Base-by-base conservation (phyloP, 2,113 vertebrate species). In the Pao palembangensis region DNA sequence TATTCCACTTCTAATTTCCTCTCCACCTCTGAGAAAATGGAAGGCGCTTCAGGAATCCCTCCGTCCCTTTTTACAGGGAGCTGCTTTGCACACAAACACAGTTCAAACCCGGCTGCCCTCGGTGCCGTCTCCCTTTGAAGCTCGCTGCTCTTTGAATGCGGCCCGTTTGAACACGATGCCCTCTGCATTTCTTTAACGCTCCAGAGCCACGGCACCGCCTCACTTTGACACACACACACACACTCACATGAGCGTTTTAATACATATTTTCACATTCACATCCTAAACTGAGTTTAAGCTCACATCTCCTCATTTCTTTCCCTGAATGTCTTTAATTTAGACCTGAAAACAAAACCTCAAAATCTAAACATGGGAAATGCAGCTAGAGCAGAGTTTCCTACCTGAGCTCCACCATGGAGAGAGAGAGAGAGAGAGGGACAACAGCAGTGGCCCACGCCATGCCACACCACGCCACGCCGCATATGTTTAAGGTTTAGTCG, bases 21-120 rank as follows among this genome's bases (percentile, higher is more conserved):
- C 70, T 63, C 53, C 55, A 57, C 61, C 61, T 75, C 59, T 23
- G 73, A 60, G 59, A 68, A 80, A 76, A 25, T 55, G n/a, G 58
- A 80, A 69, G 58, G 64, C 67, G 73, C 82, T 86, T 80, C 79
- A 87, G 85, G 77, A 87, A 81, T 82, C 64, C 57, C 57, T 76
- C 70, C 62, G 47, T 65, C 6, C 57, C 55, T 55, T 18, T 17
- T 61, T 66, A 67, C 73, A 65, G 58, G 67, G 19, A 72, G 60
- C 75, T 49, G 51, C 79, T 85, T 78, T 79, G 69, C 80, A 81
- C 80, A 80, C 81, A 84, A 84, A 83, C 83, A 85, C 73, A 85
- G 84, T 87, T 89, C 84, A 89, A 89, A 87, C 85, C 73, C 34
- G 20, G 17, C 65, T 87, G 87, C 87, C 87, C 87, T 86, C 75